Percentiles rank a stretch among this genome's conserved stretches.
phyloP scores from a whole-genome alignment of 2,888 invertebrate species.

The Altica lythri region DNA sequence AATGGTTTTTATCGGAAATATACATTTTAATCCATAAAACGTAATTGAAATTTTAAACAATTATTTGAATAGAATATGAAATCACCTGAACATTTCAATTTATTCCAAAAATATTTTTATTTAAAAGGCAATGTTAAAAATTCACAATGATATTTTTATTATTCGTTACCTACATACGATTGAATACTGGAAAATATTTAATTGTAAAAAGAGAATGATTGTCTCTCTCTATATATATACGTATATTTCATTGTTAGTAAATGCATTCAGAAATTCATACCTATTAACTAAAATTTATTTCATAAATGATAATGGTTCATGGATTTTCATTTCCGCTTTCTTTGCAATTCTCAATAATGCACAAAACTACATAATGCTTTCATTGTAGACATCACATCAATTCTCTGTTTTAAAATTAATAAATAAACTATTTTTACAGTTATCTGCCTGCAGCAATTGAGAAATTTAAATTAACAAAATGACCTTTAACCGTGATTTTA shows the following conservation, averaged over 20 bases:
- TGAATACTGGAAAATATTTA: conserved; percentile 5
- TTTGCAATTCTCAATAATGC: background rate
- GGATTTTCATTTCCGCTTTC: conserved; percentile 14
- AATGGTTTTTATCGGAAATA: no score
- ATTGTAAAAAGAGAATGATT: background rate
- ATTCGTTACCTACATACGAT: background rate
- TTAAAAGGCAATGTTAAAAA: conserved; percentile 8
- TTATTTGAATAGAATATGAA: no score
- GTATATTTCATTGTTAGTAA: conserved; percentile 10
- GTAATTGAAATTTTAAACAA: no score
- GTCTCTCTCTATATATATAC: no score
- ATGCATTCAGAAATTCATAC: conserved; percentile 8
- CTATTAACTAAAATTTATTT: conserved; percentile 9
- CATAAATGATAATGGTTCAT: conserved; percentile 8
- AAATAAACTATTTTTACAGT: no score
- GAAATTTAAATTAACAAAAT: no score
- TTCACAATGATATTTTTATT: background rate
- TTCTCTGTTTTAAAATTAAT: no score
- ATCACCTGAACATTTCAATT: no score
- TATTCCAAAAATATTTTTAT: conserved; percentile 6
- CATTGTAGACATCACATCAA: no score
- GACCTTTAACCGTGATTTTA: no score
- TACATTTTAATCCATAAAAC: no score
- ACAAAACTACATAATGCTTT: conserved; percentile 1
- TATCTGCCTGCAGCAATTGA: no score